A percentile compares a stretch with the other conserved stretches of the same genome.
Evolutionary conservation across 1,140 invertebrate species (phyloP).

Genomic region (Temnothorax longispinosus): DNA sequence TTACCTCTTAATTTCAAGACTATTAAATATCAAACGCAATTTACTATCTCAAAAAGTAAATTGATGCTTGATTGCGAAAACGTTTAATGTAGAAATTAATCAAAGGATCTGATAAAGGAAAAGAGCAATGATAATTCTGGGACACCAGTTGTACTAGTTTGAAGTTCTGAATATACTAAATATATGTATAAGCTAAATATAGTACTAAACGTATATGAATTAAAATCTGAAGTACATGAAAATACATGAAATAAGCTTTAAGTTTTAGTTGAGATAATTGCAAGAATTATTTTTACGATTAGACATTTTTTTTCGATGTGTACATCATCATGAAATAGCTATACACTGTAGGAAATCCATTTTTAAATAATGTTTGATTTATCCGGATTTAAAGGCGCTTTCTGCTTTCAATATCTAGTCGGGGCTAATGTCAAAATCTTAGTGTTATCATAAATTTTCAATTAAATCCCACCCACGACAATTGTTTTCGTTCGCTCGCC

Average conservation of each 20-base stretch:
- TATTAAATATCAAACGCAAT: background rate
- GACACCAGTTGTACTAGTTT: background rate
- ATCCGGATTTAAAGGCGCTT: background rate
- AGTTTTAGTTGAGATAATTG: background rate
- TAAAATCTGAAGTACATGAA: background rate
- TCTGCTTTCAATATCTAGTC: background rate
- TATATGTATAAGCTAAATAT: background rate
- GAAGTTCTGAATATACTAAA: background rate
- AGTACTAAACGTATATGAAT: background rate
- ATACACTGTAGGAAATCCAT: background rate
- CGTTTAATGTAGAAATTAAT: background rate
- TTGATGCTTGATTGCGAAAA: background rate
- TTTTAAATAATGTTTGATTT: constrained; percentile 4
- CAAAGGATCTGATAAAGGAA: background rate
- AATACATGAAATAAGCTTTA: background rate
- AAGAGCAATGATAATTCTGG: background rate
- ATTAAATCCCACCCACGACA: constrained; percentile 38
- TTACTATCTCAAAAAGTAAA: background rate
- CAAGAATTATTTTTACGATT: background rate
- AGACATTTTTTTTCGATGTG: background rate
- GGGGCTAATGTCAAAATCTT: background rate
- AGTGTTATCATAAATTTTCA: constrained; percentile 35
- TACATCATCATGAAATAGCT: background rate
- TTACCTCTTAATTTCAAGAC: background rate
- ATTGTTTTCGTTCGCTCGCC: constrained; percentile 31